A percentile compares a stretch with the other conserved stretches of the same genome.
Evolutionary conservation across 2,797 vertebrate genomes (phyloP).

Genomic region (Cryptoblepharus egeriae): DNA sequence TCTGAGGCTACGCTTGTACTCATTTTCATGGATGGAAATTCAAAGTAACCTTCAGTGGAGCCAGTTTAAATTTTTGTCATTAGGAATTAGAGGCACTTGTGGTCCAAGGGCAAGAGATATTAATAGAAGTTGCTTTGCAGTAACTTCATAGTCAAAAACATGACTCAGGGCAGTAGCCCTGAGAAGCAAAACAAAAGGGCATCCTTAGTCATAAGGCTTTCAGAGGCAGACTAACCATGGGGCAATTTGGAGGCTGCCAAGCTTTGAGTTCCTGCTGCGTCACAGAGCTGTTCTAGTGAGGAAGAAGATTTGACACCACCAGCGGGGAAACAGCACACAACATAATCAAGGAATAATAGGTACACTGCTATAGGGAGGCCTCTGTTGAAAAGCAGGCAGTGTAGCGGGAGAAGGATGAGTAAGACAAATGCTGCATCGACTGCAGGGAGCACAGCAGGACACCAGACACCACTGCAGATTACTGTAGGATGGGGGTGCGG

Average conservation of each 20-base stretch:
- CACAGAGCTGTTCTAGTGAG: neutral
- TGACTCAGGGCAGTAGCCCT: constrained; percentile 44
- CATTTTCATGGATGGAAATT: constrained; percentile 26
- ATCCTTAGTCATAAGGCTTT: neutral
- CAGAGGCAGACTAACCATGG: constrained; percentile 31
- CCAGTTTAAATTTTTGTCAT: constrained; percentile 2
- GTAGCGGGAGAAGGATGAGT: neutral
- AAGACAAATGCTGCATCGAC: neutral
- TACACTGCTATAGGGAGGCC: neutral
- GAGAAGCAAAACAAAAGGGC: constrained; percentile 20
- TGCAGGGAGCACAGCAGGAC: neutral
- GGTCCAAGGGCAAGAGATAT: constrained; percentile 40
- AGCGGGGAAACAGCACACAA: neutral
- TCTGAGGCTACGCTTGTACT: neutral
- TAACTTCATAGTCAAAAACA: neutral
- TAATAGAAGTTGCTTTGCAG: constrained; percentile 34
- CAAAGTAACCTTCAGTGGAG: constrained; percentile 27
- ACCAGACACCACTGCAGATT: constrained; percentile 3
- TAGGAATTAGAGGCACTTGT: constrained; percentile 24
- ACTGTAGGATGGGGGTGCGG: neutral
- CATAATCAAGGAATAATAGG: neutral
- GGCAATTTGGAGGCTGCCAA: neutral
- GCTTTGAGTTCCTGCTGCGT: neutral
- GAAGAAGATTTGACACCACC: accelerated
- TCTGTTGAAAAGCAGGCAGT: neutral